Evolutionary conservation across 2,888 invertebrate species (phyloP).

Genomic region (Synergus itoensis): DNA sequence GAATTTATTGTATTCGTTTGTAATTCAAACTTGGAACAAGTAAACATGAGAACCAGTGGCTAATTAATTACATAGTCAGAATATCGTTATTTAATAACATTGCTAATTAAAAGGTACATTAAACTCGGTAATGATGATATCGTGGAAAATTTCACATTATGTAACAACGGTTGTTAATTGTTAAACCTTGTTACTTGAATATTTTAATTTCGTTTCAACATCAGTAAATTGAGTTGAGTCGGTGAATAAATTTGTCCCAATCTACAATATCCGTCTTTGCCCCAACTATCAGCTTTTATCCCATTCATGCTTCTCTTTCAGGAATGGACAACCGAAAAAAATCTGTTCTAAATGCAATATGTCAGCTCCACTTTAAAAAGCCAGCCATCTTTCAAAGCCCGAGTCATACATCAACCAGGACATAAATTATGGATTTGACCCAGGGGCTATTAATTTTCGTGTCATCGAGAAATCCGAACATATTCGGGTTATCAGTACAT

Average conservation of each 20-base stretch:
- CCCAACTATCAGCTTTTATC: too few species aligned
- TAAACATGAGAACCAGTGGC: not conserved
- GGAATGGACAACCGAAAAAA: not conserved
- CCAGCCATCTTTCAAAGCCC: not conserved
- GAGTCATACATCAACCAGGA: constrained; percentile 9
- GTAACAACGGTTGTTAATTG: not conserved
- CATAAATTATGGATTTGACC: constrained; percentile 25
- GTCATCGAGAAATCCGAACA: constrained; percentile 36
- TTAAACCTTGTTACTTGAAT: not conserved
- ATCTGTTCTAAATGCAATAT: not conserved
- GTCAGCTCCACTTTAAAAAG: constrained; percentile 2
- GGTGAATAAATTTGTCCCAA: not conserved
- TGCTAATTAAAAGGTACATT: not conserved
- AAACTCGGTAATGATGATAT: not conserved
- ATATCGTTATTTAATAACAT: not conserved
- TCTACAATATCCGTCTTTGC: not conserved
- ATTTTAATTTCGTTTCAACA: not conserved
- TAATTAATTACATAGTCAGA: not conserved
- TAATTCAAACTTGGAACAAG: too few species aligned
- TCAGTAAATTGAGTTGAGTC: not conserved
- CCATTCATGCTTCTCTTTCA: not conserved
- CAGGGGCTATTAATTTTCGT: constrained; percentile 36
- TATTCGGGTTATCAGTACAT: constrained; percentile 37
- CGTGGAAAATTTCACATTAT: not conserved
- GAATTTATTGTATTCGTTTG: not conserved